These are phyloP conservation scores for Nephrotoma guestfalica DNA, from an alignment of 2,888 invertebrate genomes.

Conservation along the genomic window DNA sequence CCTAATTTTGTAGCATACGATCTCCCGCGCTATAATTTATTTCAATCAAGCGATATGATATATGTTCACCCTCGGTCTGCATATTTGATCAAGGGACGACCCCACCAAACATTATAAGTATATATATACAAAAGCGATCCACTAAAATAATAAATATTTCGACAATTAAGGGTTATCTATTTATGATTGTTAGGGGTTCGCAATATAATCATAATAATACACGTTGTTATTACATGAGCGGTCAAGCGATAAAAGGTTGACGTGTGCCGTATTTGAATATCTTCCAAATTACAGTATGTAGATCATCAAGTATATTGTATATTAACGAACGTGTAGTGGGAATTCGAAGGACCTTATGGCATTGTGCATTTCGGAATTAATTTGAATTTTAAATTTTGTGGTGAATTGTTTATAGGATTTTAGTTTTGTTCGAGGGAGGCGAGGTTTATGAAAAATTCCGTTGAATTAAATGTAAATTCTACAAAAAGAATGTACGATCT, in stretches of 20 bases:
- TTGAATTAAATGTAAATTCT: neutral
- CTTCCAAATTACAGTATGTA: neutral
- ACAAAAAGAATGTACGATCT: neutral
- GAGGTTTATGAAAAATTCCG: neutral
- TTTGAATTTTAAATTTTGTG: neutral
- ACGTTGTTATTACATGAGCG: neutral
- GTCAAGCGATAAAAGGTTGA: conserved; percentile 1
- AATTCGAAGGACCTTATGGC: neutral
- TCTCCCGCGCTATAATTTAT: neutral
- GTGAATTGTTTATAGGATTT: neutral
- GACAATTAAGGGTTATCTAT: neutral
- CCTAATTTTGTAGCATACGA: neutral
- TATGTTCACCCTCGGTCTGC: neutral
- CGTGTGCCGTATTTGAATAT: conserved; percentile 1
- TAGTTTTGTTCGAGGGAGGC: neutral
- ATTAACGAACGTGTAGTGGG: neutral
- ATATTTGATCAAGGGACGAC: neutral
- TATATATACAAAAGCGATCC: neutral
- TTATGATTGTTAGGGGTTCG: neutral
- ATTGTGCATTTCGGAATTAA: neutral
- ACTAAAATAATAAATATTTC: neutral
- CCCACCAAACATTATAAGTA: neutral
- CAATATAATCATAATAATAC: neutral
- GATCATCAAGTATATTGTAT: neutral
- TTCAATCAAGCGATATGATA: neutral